Evolutionary conservation across 1,140 invertebrate genomes (phyloP), one percentile per base, ranked within the genome.

Genomic region (Drosophila auraria): DNA sequence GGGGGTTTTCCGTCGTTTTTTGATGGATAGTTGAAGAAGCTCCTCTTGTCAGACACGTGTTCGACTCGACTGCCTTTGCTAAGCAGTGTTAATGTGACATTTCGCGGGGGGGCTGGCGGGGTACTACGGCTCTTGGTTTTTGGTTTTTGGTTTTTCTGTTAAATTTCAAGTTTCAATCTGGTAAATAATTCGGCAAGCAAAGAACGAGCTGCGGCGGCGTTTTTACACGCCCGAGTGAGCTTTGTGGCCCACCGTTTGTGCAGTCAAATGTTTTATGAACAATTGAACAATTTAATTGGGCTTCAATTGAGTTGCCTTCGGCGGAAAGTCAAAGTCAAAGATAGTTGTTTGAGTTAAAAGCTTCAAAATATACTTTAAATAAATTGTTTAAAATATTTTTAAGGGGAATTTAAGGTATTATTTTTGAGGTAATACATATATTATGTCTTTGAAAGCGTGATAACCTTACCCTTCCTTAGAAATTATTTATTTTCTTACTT

Each of bases 11-110:
- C 5, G 8, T 12, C 6, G 25, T 15, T 14, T 57, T 58, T 78
- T 78, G 63, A 78, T 78, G 74, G 44, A 70, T 78, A 70, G 64
- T 78, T 69, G 15, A 38, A 68, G 47, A 77, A 60, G 74, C 51
- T 77, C 40, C 63, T 45, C 30, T 69, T 78, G 64, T 56, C 72
- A 68, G 72, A 78, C 72, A 77, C 74, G 74, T 78, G 74, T 77
- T 76, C 56, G 72, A 14, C 49, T 68, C 50, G 50, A 12, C 53
- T 54, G 17, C 33, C 63, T 57, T 56, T 56, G 30, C 63, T 78
- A 77, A 61, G 63, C 75, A 47, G 51, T 77, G 75, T 61, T 77
- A 69, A 77, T 78, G 63, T 68, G 56, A 77, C 56, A 77, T 33
- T 50, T 72, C 15, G 20, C 5, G 27, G 14, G 17, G 33, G 15